Evolutionary conservation across 2,888 invertebrate species (phyloP).

Genomic region (Caenorhabditis sp.): DNA sequence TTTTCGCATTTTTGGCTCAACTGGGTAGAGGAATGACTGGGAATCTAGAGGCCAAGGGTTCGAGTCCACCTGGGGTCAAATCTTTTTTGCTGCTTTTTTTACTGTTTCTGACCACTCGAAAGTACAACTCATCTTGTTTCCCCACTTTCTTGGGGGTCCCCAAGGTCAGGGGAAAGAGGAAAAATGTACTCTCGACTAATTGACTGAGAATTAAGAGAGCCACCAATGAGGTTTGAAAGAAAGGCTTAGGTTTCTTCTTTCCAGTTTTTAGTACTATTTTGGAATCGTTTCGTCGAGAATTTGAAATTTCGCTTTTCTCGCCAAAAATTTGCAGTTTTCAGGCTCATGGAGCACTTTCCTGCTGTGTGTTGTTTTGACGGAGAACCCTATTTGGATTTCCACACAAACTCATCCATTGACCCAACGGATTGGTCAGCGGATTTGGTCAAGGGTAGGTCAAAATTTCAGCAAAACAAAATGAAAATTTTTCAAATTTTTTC

Average conservation of each 20-base stretch:
- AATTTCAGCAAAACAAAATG: no score
- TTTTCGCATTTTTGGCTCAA: neutral
- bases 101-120: no score
- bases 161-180: neutral
- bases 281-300: neutral
- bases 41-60: neutral
- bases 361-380: constrained; percentile 71
- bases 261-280: constrained; percentile 3
- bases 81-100: neutral
- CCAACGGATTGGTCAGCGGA: constrained; percentile 68
- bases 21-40: neutral
- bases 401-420: constrained; percentile 54
- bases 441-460: constrained; percentile 46
- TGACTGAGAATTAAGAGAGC: constrained; percentile 3
- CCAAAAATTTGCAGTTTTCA: neutral
- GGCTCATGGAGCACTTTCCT: constrained; percentile 64
- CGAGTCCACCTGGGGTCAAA: neutral
- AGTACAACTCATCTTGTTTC: no score
- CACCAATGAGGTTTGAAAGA: neutral
- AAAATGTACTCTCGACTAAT: constrained; percentile 11
- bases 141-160: neutral
- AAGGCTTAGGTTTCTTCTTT: constrained; percentile 4
- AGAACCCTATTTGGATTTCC: constrained; percentile 70
- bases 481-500: neutral
- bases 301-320: neutral